Evolutionary conservation across 2,888 invertebrate species (phyloP).

Genomic region (Dryomyza anilis): DNA sequence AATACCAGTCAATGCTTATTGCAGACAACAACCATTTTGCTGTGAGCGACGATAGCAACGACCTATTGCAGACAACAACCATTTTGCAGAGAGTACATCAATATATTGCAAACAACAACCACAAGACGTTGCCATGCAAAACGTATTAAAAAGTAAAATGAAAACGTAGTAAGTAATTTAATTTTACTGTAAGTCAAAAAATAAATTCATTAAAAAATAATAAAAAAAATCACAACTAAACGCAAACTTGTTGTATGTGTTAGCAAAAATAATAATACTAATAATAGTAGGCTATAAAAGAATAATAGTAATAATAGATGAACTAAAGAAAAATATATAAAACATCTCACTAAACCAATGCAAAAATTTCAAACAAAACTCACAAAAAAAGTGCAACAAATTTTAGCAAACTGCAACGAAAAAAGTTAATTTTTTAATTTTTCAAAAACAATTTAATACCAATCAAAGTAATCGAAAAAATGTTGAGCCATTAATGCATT

Average conservation of each 20-base stretch:
- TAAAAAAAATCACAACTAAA: conserved; percentile 17
- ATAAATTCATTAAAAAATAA: conserved; percentile 9
- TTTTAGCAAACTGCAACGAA: background rate
- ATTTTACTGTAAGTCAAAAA: conserved; percentile 21
- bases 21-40: too few relatives aligned
- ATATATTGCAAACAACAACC: too few relatives aligned
- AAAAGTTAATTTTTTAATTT: too few relatives aligned
- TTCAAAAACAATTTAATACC: too few relatives aligned
- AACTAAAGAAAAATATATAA: background rate
- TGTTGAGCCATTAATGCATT: too few relatives aligned
- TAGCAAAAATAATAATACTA: too few relatives aligned
- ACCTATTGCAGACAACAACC: too few relatives aligned
- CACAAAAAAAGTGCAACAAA: background rate
- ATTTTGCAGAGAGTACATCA: too few relatives aligned
- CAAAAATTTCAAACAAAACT: background rate
- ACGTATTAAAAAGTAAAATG: background rate
- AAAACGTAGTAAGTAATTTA: background rate
- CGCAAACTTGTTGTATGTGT: background rate
- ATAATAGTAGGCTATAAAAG: too few relatives aligned
- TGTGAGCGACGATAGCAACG: too few relatives aligned
- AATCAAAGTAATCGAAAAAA: too few relatives aligned
- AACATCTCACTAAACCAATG: background rate
- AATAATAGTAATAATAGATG: background rate
- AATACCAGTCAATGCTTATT: too few relatives aligned
- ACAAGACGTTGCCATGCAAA: conserved; percentile 42